These are phyloP conservation scores for Oceanites oceanicus DNA, from an alignment of 2,113 vertebrate species.

Conservation along the genomic window DNA sequence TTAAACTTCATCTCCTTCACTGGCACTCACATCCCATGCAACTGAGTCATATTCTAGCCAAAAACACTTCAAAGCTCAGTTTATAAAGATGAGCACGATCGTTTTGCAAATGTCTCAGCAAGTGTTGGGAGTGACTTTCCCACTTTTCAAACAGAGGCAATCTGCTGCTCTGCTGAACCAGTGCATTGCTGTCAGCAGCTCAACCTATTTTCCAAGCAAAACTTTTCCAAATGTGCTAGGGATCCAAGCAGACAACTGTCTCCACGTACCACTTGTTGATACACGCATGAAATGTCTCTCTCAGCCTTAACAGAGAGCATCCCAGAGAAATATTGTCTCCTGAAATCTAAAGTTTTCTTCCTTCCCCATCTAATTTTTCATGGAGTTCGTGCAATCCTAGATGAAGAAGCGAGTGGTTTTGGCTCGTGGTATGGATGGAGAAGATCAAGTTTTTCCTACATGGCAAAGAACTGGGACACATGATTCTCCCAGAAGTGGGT, in stretches of 20 bases:
- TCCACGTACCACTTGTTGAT: not conserved
- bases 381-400: not conserved
- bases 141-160: conserved; percentile 13
- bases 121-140: not conserved
- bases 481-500: not conserved
- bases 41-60: not conserved
- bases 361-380: not conserved
- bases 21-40: not conserved
- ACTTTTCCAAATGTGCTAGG: not conserved
- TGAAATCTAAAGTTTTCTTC: not conserved
- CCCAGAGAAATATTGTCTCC: not conserved
- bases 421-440: not conserved
- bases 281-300: not conserved
- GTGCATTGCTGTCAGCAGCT: not conserved
- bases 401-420: not conserved
- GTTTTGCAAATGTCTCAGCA: not conserved
- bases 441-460: not conserved
- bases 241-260: not conserved
- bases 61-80: not conserved
- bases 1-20: not conserved
- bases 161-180: conserved; percentile 5
- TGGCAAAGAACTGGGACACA: not conserved
- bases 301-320: not conserved
- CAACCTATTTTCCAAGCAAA: not conserved
- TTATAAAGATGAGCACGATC: not conserved